Base-by-base conservation (phyloP, 2,113 vertebrate genomes). In the Cygnus buccinator region DNA sequence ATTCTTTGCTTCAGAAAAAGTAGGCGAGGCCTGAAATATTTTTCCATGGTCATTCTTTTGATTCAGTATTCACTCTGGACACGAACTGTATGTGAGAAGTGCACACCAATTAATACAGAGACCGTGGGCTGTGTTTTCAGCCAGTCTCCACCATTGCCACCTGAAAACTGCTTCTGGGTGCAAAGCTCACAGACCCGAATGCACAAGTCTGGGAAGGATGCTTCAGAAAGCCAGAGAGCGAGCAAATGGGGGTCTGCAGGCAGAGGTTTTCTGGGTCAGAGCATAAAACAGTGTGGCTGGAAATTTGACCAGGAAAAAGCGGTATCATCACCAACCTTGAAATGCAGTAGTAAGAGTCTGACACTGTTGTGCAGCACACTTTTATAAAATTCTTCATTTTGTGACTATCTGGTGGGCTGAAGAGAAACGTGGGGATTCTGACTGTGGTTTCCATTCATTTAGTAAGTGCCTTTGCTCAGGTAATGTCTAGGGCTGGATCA, bases 311-410 rank as follows among this genome's bases (percentile, higher is more conserved):
- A 82, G 93, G 94, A 91, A 96, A 91, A 84, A 94, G 63, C 63
- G 78, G 72, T 59, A 95, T 87, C 84, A 85, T 71, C 93, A 95
- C 73, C 82, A 83, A 46, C n/a, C 75, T 48, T 92, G 82, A 97
- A 90, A 96, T 77, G 87, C 67, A 93, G 89, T 90, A 93, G 62
- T 46, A 92, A 83, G 54, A 93, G 85, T 26, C 79, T 93, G 90
- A 92, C 48, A 89, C 91, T 9, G 18, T 57, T 13, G 8, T 82
- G 28, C 84, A 91, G 84, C 88, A 79, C 15, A 59, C 84, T 93
- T 95, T 96, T 95, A 94, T 81, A 71, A 89, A 87, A 88, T 91
- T 96, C 75, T 67, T 95, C 54, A 68, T 95, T 91, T 94, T 59
- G 39, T 2, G 4, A 66, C 33, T 86, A 20, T 59, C 55, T 82